These are phyloP conservation scores for Bujurquina vittata DNA, from an alignment of 2,113 vertebrate genomes.

Conservation along the genomic window DNA sequence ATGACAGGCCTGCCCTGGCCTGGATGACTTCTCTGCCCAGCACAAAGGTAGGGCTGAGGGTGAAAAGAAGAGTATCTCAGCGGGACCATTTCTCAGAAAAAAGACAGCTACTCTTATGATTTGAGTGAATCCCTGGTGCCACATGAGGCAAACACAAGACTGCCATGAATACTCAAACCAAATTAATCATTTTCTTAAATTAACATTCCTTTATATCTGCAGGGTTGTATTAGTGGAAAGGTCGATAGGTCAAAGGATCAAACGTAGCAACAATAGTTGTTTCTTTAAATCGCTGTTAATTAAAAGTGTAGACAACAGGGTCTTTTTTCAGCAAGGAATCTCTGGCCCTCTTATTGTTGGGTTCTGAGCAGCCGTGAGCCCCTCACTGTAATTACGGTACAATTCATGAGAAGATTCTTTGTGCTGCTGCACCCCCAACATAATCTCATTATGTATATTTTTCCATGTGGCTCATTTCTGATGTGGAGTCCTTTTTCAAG, in stretches of 20 bases:
- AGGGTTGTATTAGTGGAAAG: not conserved
- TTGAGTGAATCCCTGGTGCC: conserved; percentile 17
- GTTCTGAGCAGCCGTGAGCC: conserved; percentile 25
- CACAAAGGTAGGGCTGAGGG: conserved; percentile 1
- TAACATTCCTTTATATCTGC: not conserved
- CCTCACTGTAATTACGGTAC: conserved; percentile 61
- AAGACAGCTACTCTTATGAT: not conserved
- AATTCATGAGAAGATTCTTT: conserved; percentile 67
- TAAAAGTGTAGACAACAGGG: conserved; percentile 39
- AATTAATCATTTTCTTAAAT: not conserved
- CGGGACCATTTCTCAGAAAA: conserved; percentile 18
- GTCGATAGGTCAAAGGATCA: conserved; percentile 5
- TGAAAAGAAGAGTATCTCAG: conserved; percentile 28
- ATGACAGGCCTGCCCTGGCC: conserved; percentile 33
- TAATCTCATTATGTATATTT: conserved; percentile 60
- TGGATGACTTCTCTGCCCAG: conserved; percentile 31
- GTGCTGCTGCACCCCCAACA: conserved; percentile 25
- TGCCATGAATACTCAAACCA: not conserved
- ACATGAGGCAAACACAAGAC: not conserved
- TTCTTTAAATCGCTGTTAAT: conserved; percentile 39
- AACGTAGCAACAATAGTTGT: not conserved
- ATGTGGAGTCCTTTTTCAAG: conserved; percentile 27
- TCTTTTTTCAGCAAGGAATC: conserved; percentile 46
- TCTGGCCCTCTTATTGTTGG: conserved; percentile 39
- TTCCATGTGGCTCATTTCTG: conserved; percentile 46